These are phyloP conservation scores for Mesaphorura yosii DNA, from an alignment of 1,140 invertebrate genomes.

Conservation along the genomic window DNA sequence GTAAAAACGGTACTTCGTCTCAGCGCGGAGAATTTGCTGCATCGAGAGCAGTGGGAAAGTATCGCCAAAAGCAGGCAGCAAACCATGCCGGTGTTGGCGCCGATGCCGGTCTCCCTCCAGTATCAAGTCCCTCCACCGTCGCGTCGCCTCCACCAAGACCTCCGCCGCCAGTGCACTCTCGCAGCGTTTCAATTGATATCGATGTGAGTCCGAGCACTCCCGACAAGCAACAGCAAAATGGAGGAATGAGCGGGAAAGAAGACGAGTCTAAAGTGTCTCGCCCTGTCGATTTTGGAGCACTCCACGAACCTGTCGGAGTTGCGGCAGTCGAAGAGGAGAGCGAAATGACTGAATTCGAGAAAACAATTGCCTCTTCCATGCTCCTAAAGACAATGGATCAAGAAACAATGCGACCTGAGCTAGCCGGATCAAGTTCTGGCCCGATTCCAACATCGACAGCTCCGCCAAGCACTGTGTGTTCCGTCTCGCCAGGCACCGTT, in stretches of 20 bases:
- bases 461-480: neutral
- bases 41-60: conserved; percentile 66
- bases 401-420: neutral
- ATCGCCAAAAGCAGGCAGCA: conserved; percentile 59
- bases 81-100: conserved; percentile 33
- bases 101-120: neutral
- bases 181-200: conserved; percentile 6
- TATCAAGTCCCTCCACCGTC: neutral
- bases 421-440: neutral
- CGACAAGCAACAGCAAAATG: neutral
- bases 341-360: conserved; percentile 11
- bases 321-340: neutral
- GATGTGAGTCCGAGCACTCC: neutral
- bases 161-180: conserved; percentile 21
- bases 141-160: conserved; percentile 23
- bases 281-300: neutral
- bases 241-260: neutral
- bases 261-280: neutral
- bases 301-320: neutral
- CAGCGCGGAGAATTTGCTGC: conserved; percentile 60
- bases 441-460: neutral
- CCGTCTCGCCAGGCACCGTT: conserved; percentile 14
- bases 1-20: conserved; percentile 31
- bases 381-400: conserved; percentile 11
- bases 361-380: conserved; percentile 9